Evolutionary conservation across 2,888 invertebrate species (phyloP).

Genomic region (Tinea semifulvella): DNA sequence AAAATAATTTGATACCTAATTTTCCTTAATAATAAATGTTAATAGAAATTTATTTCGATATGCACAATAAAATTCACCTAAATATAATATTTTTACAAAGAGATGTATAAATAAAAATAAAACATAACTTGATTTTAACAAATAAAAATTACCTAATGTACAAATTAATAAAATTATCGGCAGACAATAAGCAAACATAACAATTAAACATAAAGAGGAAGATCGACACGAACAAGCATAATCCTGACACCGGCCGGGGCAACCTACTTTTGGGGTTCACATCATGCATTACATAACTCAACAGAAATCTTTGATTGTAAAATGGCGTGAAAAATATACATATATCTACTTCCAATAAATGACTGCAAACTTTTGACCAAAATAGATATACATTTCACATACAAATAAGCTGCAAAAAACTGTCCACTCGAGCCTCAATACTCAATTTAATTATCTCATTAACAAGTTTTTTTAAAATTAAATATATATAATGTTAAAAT

Average conservation of each 20-base stretch:
- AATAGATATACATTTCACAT: too few species aligned
- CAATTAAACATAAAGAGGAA: slow-evolving; percentile 40
- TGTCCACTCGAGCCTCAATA: too few species aligned
- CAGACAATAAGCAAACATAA: slow-evolving; percentile 56
- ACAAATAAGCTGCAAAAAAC: too few species aligned
- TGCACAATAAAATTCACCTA: slow-evolving; percentile 47
- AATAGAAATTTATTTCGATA: slow-evolving; percentile 36
- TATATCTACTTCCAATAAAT: too few species aligned
- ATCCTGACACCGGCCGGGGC: background rate
- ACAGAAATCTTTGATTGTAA: too few species aligned
- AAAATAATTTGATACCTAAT: background rate
- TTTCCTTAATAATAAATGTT: background rate
- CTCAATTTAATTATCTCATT: too few species aligned
- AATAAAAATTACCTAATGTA: slow-evolving; percentile 1
- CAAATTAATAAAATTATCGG: slow-evolving; percentile 28
- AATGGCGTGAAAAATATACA: too few species aligned
- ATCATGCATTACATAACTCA: too few species aligned
- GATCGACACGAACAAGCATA: slow-evolving; percentile 21
- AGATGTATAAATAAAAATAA: slow-evolving; percentile 52
- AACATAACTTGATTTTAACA: slow-evolving; percentile 32
- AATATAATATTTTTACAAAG: slow-evolving; percentile 43
- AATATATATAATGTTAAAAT: too few species aligned
- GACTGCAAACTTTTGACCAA: too few species aligned
- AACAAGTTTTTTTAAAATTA: too few species aligned
- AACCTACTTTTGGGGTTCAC: too few species aligned